Evolutionary conservation across 2,113 vertebrate species (phyloP).

Genomic region (Sakesphorus luctuosus): DNA sequence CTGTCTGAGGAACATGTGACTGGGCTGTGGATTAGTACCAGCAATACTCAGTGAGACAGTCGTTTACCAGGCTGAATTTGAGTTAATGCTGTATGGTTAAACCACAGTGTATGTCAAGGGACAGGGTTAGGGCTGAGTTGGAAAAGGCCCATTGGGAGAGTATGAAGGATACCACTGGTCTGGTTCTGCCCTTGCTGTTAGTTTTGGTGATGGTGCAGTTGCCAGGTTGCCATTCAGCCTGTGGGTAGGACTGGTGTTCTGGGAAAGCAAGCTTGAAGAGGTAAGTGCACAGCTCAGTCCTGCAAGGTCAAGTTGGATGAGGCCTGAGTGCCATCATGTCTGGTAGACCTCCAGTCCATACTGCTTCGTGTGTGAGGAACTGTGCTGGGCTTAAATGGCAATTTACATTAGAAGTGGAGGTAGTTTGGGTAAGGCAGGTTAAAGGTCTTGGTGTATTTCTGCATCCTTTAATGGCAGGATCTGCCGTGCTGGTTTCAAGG

Average conservation of each 20-base stretch:
- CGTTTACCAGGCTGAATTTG: background rate
- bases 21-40: background rate
- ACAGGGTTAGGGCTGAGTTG: background rate
- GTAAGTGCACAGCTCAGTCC: background rate
- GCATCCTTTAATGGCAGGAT: background rate
- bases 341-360: background rate
- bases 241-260: background rate
- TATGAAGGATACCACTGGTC: background rate
- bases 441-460: background rate
- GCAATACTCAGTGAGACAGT: background rate
- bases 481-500: background rate
- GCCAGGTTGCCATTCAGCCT: background rate
- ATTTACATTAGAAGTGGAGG: background rate
- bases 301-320: background rate
- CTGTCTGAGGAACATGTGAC: background rate
- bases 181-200: background rate
- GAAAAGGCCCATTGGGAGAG: background rate
- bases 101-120: background rate
- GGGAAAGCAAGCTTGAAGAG: background rate
- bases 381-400: background rate
- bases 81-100: background rate
- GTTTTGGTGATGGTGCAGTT: background rate
- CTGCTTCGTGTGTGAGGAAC: rapidly evolving
- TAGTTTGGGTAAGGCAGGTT: background rate
- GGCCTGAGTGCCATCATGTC: rapidly evolving